These are phyloP conservation scores for Pseudomugil tenellus DNA, from an alignment of 2,797 vertebrate species.

Conservation along the genomic window DNA sequence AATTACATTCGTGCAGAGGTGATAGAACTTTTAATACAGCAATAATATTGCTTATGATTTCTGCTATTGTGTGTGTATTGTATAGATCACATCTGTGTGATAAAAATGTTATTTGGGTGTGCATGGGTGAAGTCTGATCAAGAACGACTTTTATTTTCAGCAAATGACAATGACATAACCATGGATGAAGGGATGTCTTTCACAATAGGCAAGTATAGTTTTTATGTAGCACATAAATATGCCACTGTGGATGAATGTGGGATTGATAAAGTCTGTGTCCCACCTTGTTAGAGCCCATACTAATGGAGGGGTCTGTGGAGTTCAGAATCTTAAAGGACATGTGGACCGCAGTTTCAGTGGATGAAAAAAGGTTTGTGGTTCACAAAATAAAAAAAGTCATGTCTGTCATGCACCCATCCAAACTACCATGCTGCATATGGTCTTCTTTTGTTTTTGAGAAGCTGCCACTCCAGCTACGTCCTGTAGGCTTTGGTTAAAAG, in stretches of 20 bases:
- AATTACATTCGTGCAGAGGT: neutral
- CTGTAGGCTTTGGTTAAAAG: too few species aligned
- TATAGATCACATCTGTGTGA: neutral
- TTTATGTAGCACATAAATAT: neutral
- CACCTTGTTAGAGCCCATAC: slow-evolving; percentile 88
- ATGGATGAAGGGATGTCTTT: slow-evolving; percentile 98
- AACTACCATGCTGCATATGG: too few species aligned
- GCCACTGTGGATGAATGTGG: neutral
- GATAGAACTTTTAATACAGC: neutral
- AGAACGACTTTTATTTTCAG: slow-evolving; percentile 75
- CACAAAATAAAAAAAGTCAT: neutral
- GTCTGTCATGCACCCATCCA: neutral
- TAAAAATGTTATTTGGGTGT: neutral
- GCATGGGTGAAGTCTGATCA: neutral
- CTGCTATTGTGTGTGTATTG: neutral
- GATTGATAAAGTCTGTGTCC: slow-evolving; percentile 21
- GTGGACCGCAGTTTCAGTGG: slow-evolving; percentile 92
- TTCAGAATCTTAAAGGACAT: slow-evolving; percentile 91
- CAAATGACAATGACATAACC: slow-evolving; percentile 88
- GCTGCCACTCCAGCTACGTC: too few species aligned
- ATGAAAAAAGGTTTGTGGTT: slow-evolving; percentile 88
- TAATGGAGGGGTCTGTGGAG: slow-evolving; percentile 91
- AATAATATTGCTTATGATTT: too few species aligned
- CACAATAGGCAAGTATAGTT: slow-evolving; percentile 87
- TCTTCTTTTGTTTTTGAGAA: too few species aligned